Conservation (phyloP, 2,888 invertebrate species). For the Bombylius major region DNA sequence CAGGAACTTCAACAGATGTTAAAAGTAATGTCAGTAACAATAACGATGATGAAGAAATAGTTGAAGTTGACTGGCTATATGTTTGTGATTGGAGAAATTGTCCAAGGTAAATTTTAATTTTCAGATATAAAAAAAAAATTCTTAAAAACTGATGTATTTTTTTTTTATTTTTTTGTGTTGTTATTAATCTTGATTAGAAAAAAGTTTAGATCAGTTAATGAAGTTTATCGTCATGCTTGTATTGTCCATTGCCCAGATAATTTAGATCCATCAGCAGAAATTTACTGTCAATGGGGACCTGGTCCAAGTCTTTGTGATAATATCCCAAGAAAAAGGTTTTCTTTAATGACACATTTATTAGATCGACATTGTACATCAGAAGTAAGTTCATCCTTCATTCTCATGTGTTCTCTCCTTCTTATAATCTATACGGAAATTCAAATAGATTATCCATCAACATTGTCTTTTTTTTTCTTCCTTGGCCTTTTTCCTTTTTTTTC, state of each 20-base stretch:
- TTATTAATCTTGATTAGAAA: constrained; percentile 29
- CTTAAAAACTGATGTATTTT: too few species aligned
- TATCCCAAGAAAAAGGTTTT: constrained; percentile 80
- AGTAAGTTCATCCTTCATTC: constrained; percentile 35
- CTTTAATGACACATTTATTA: constrained; percentile 90
- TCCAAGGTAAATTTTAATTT: constrained; percentile 41
- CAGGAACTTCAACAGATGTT: not conserved
- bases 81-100: constrained; percentile 94
- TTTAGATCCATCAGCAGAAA: constrained; percentile 50
- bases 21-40: not conserved
- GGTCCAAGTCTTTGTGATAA: constrained; percentile 62
- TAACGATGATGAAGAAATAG: constrained; percentile 18
- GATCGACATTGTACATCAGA: constrained; percentile 87
- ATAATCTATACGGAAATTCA: not conserved
- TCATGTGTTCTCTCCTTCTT: not conserved
- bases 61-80: constrained; percentile 41
- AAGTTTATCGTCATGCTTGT: constrained; percentile 80
- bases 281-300: constrained; percentile 75
- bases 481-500: not conserved
- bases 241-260: constrained; percentile 67
- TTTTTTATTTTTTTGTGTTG: too few species aligned
- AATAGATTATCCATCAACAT: not conserved
- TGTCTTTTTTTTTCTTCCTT: too few species aligned
- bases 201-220: constrained; percentile 58
- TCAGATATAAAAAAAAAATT: too few species aligned